These are phyloP conservation scores for Pseudomyrmex gracilis DNA, from an alignment of 1,140 invertebrate species.

Conservation along the genomic window DNA sequence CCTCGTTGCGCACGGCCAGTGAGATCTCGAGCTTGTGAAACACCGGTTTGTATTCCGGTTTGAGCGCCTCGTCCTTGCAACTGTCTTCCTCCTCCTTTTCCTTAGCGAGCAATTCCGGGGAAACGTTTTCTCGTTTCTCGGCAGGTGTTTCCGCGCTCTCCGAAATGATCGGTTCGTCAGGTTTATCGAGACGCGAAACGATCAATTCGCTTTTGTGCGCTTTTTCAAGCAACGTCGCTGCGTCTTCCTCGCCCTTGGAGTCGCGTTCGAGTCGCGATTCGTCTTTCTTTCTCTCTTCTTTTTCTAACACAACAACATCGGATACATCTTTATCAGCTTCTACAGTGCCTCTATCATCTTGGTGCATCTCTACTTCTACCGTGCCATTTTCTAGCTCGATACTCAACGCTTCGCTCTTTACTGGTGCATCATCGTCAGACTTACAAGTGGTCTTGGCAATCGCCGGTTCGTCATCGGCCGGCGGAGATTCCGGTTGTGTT, in stretches of 20 bases:
- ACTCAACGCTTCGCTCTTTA: constrained; percentile 77
- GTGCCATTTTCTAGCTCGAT: constrained; percentile 82
- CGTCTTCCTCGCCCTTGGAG: not conserved
- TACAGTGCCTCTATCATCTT: constrained; percentile 81
- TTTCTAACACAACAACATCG: constrained; percentile 74
- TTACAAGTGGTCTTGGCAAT: constrained; percentile 81
- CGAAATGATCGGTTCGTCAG: not conserved
- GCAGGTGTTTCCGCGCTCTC: not conserved
- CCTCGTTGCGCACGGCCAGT: constrained; percentile 76
- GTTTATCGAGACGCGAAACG: not conserved
- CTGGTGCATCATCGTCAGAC: constrained; percentile 81
- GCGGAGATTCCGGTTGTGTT: constrained; percentile 52
- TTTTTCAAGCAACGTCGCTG: not conserved
- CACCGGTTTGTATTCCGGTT: constrained; percentile 71
- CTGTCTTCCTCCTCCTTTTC: constrained; percentile 36
- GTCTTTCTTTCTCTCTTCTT: not conserved
- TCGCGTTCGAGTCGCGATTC: not conserved
- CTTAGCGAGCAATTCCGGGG: constrained; percentile 39
- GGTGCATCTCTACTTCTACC: constrained; percentile 84
- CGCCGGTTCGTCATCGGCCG: constrained; percentile 68
- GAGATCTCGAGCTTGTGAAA: constrained; percentile 80
- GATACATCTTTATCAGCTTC: constrained; percentile 73
- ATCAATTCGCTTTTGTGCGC: not conserved
- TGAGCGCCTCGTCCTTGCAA: constrained; percentile 63
- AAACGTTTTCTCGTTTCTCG: not conserved